phyloP scores from a whole-genome alignment of 2,888 invertebrate genomes.

The Argyresthia goedartella region DNA sequence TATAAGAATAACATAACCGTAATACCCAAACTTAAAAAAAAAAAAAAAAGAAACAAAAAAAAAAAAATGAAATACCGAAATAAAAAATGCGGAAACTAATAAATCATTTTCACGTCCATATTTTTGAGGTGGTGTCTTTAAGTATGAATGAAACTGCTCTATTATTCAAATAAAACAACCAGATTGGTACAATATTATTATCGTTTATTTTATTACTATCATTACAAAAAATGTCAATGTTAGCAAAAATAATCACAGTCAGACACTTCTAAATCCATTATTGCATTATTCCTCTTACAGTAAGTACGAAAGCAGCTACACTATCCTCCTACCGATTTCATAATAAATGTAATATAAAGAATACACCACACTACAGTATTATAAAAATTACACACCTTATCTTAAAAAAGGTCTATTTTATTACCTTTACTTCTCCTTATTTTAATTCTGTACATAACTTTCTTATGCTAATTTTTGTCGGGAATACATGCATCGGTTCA shows the following conservation, averaged over 20 bases:
- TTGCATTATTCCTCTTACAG: background rate
- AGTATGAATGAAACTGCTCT: no score
- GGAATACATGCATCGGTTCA: background rate
- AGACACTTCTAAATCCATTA: slow-evolving; percentile 47
- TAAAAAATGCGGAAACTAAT: no score
- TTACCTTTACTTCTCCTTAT: background rate
- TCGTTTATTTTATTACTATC: slow-evolving; percentile 58
- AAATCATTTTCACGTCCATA: no score
- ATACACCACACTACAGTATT: slow-evolving; percentile 18
- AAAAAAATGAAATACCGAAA: no score
- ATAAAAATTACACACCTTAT: slow-evolving; percentile 3
- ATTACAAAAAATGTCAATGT: slow-evolving; percentile 70
- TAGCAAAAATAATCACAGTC: slow-evolving; percentile 71
- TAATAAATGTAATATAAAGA: slow-evolving; percentile 5
- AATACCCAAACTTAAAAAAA: no score
- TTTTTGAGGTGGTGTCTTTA: no score
- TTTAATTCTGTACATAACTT: slow-evolving; percentile 1
- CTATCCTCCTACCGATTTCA: background rate
- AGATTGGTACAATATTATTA: slow-evolving; percentile 64
- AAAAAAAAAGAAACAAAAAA: no score
- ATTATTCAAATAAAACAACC: slow-evolving; percentile 18
- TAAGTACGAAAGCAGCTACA: background rate
- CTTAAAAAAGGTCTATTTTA: background rate
- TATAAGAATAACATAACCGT: no score
- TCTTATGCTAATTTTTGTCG: background rate